Percentiles rank a stretch among this genome's conserved stretches.
phyloP scores from a whole-genome alignment of 2,113 vertebrate genomes.

The Cebus imitator region DNA sequence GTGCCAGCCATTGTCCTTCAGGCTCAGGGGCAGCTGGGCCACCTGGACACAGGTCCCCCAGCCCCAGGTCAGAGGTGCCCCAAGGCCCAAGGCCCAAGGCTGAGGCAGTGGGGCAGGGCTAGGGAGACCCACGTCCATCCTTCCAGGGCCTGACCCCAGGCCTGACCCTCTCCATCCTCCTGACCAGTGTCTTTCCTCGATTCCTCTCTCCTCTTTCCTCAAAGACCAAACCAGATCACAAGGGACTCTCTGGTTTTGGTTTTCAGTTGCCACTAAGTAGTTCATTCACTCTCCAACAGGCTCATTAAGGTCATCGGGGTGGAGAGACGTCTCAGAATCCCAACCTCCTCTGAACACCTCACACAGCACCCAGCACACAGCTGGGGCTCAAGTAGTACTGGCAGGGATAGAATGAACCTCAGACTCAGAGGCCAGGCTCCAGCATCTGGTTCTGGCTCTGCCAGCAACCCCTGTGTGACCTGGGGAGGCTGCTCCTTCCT shows the following conservation, averaged over 20 bases:
- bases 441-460: background rate
- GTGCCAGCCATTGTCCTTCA: conserved; percentile 93
- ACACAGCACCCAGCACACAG: background rate
- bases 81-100: background rate
- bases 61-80: conserved; percentile 21
- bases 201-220: background rate
- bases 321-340: background rate
- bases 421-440: background rate
- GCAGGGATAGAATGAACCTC: background rate
- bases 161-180: background rate
- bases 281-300: background rate
- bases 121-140: background rate
- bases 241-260: background rate
- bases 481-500: background rate
- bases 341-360: background rate
- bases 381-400: background rate
- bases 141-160: background rate
- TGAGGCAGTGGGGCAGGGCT: background rate
- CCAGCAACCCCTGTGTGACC: background rate
- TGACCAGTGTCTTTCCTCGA: background rate
- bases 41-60: conserved; percentile 83
- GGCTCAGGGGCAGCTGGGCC: conserved; percentile 91
- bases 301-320: background rate
- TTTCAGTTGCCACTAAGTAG: background rate
- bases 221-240: background rate